Evolutionary conservation across 2,797 vertebrate genomes (phyloP).

Genomic region (Acanthurus tractus): DNA sequence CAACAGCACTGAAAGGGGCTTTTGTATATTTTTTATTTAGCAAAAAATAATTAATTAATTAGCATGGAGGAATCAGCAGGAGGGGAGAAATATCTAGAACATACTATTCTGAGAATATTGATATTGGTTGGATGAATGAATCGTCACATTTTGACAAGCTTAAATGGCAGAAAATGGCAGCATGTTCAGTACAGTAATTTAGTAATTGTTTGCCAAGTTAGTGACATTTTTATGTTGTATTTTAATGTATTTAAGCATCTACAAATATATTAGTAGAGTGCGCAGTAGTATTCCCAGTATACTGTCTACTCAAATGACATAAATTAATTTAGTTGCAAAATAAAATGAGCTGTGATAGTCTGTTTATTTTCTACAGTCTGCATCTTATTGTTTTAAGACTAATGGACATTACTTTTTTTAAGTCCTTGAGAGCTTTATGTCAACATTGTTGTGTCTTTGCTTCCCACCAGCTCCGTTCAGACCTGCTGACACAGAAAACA

Average conservation of each 20-base stretch:
- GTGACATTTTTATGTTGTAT: background rate
- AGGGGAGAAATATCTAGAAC: conserved; percentile 17
- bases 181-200: background rate
- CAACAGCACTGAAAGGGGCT: conserved; percentile 33
- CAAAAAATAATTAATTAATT: conserved; percentile 43
- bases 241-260: conserved; percentile 1
- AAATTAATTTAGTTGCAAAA: background rate
- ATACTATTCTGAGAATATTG: conserved; percentile 28
- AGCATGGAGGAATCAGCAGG: conserved; percentile 22
- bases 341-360: background rate
- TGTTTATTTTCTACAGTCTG: background rate
- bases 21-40: conserved; percentile 55
- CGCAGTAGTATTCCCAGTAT: background rate
- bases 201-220: background rate
- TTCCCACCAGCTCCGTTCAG: conserved; percentile 91
- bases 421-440: background rate
- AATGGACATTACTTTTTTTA: background rate
- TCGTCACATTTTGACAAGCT: background rate
- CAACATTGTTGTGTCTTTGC: conserved; percentile 26
- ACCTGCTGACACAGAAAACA: conserved; percentile 89
- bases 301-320: background rate
- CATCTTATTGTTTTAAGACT: background rate
- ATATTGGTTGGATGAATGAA: conserved; percentile 20
- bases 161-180: conserved; percentile 10
- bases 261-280: background rate